Percentiles rank a stretch among this genome's conserved stretches.
Evolutionary conservation across 2,888 invertebrate genomes (phyloP).

Genomic region (Ochropleura leucogaster): DNA sequence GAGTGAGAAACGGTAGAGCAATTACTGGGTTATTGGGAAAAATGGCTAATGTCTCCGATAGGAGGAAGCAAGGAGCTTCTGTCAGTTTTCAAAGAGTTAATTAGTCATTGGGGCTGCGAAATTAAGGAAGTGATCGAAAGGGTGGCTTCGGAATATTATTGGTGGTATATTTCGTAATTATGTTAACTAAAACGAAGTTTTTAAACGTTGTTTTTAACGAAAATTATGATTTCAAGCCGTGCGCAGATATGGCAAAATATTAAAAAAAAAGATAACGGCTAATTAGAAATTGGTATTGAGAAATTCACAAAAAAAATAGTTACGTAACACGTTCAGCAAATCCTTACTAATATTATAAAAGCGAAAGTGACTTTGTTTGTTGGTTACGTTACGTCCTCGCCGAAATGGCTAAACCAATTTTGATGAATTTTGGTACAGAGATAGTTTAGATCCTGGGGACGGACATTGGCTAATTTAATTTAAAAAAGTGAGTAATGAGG

Average conservation of each 20-base stretch:
- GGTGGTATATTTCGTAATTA: constrained; percentile 6
- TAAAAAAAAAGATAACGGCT: neutral
- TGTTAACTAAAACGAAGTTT: constrained; percentile 3
- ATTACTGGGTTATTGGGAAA: constrained; percentile 81
- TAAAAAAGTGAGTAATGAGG: no score
- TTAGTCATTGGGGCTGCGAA: constrained; percentile 71
- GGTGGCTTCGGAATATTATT: constrained; percentile 44
- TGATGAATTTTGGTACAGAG: no score
- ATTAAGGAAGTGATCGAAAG: constrained; percentile 59
- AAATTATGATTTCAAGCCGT: neutral
- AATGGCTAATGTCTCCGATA: constrained; percentile 79
- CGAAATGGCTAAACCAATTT: no score
- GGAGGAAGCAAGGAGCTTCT: constrained; percentile 39
- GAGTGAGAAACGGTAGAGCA: constrained; percentile 79
- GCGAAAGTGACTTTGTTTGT: no score
- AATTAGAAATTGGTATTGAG: neutral
- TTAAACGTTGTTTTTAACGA: neutral
- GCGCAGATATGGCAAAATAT: fast-evolving
- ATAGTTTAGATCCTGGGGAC: no score
- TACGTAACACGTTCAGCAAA: neutral
- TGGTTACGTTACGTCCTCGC: no score
- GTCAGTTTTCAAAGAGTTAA: constrained; percentile 75
- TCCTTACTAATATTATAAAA: no score
- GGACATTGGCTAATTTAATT: no score
- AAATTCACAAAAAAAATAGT: neutral